Conservation (phyloP, 2,888 invertebrate genomes). For the Phragmatobia fuliginosa region DNA sequence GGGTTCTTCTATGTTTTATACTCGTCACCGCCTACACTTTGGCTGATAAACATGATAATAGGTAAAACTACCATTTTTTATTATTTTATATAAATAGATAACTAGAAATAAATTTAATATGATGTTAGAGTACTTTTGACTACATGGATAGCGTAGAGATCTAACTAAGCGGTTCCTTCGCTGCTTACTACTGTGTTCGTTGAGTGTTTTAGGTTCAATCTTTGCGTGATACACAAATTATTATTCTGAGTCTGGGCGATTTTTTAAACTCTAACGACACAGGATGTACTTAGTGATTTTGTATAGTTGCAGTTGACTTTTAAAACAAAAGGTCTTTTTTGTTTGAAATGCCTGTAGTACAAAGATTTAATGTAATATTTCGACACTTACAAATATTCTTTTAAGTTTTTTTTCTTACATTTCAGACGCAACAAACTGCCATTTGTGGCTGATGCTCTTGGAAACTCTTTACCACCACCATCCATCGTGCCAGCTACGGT, state of each 20-base stretch:
- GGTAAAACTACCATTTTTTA: slow-evolving; percentile 50
- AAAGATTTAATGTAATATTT: neutral
- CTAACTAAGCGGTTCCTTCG: no score
- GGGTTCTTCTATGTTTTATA: slow-evolving; percentile 63
- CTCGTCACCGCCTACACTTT: slow-evolving; percentile 59
- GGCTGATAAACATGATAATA: slow-evolving; percentile 69
- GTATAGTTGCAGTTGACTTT: no score
- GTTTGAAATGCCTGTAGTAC: no score
- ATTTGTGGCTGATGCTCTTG: slow-evolving; percentile 89
- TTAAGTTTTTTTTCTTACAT: slow-evolving; percentile 34
- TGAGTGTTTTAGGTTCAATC: no score
- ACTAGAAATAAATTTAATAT: neutral
- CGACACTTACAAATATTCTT: neutral
- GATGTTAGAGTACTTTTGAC: neutral
- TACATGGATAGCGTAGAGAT: no score
- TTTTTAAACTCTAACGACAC: no score
- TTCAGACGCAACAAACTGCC: slow-evolving; percentile 82
- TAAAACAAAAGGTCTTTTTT: no score
- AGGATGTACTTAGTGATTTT: no score
- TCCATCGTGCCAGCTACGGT: slow-evolving; percentile 87
- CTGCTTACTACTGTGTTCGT: no score
- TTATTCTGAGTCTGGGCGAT: no score
- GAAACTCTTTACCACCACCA: slow-evolving; percentile 89
- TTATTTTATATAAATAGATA: neutral
- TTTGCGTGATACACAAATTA: no score